Evolutionary conservation across 2,113 vertebrate genomes (phyloP).

Genomic region (Triplophysa tibetana): DNA sequence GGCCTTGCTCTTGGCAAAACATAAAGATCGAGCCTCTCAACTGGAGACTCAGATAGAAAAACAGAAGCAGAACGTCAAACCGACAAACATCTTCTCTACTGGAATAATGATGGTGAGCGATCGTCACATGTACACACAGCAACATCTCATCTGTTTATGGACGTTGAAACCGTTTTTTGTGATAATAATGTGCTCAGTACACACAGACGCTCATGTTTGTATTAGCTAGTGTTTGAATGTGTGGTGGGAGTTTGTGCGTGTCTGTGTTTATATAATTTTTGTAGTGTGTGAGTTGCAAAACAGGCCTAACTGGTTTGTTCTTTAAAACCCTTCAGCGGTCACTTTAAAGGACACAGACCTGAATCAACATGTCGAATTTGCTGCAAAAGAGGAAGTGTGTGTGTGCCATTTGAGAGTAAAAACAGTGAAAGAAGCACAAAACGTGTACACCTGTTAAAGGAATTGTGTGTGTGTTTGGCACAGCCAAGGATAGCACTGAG

Average conservation of each 20-base stretch:
- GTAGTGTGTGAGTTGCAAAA: conserved; percentile 5
- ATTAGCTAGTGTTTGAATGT: conserved; percentile 22
- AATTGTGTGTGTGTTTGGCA: conserved; percentile 9
- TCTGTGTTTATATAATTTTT: conserved; percentile 30
- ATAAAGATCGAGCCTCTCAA: conserved; percentile 89
- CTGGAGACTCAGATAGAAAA: conserved; percentile 90
- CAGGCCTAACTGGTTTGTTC: conserved; percentile 31
- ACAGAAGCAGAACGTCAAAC: conserved; percentile 85
- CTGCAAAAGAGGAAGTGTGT: conserved; percentile 4
- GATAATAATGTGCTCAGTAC: conserved; percentile 6
- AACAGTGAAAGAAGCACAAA: background rate
- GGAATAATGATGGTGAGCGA: conserved; percentile 92
- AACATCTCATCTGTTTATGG: background rate
- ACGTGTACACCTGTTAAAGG: background rate
- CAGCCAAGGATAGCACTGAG: background rate
- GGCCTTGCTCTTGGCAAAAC: conserved; percentile 89
- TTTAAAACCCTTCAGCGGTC: conserved; percentile 25
- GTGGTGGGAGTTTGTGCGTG: conserved; percentile 19
- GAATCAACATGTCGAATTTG: conserved; percentile 41
- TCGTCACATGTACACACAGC: conserved; percentile 39
- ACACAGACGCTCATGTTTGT: conserved; percentile 36
- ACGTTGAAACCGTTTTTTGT: background rate
- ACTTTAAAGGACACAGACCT: conserved; percentile 27
- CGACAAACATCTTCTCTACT: conserved; percentile 89
- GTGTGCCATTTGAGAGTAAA: conserved; percentile 1